A percentile compares a stretch with the other conserved stretches of the same genome.
Conservation (phyloP, 2,888 invertebrate species). For the Agrochola circellaris region DNA sequence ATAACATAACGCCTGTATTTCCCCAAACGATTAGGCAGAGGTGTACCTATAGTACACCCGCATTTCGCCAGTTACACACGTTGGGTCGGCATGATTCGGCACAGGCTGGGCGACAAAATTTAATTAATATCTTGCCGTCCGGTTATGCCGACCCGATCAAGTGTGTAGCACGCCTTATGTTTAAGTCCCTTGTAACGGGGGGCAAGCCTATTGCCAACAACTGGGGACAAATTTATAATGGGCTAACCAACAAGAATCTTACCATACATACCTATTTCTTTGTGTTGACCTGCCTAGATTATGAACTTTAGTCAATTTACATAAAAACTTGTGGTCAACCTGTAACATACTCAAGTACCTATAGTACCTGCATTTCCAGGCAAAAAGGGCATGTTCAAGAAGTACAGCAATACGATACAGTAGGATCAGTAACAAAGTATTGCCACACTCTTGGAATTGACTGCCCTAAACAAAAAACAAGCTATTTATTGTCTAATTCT, state of each 20-base stretch:
- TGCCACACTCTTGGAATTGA: conserved; percentile 37
- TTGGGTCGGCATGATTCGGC: not conserved
- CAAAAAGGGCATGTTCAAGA: conserved; percentile 31
- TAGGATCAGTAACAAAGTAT: conserved; percentile 16
- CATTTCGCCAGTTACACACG: not conserved
- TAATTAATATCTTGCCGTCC: not conserved
- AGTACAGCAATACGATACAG: conserved; percentile 26
- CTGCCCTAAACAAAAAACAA: conserved; percentile 54
- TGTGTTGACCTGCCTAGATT: conserved; percentile 8
- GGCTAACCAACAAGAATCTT: conserved; percentile 6
- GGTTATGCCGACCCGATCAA: not conserved
- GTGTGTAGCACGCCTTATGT: not conserved
- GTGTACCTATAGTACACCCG: not conserved
- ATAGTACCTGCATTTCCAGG: conserved; percentile 30
- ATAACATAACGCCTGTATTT: not conserved
- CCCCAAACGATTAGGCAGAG: not conserved
- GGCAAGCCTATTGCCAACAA: not conserved
- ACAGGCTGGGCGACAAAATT: not conserved
- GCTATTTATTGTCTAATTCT: conserved; percentile 71
- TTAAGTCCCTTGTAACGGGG: not conserved
- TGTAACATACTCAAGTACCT: conserved; percentile 36
- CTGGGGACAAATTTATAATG: not conserved
- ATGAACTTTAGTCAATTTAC: conserved; percentile 6
- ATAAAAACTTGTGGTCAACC: conserved; percentile 23
- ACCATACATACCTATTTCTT: conserved; percentile 6